Conservation (phyloP, 1,140 invertebrate species). For the Trypoxylus dichotomus region DNA sequence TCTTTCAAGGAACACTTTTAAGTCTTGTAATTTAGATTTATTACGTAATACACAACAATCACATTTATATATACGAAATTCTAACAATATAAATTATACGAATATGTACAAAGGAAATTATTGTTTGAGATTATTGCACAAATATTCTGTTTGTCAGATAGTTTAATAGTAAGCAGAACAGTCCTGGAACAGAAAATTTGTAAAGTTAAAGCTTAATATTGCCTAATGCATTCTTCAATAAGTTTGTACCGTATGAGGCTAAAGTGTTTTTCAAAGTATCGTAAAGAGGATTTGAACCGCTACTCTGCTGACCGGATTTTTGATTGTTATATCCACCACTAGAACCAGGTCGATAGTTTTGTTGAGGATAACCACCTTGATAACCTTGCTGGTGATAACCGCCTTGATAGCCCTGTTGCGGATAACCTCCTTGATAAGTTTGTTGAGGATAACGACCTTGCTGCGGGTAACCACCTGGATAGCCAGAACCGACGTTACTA, state of each 20-base stretch:
- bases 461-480: slow-evolving; percentile 22
- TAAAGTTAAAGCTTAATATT: slow-evolving; percentile 7
- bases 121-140: background rate
- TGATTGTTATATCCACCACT: background rate
- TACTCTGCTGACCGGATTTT: background rate
- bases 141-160: slow-evolving; percentile 14
- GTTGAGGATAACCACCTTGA: background rate
- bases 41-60: background rate
- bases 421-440: slow-evolving; percentile 16
- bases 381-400: background rate
- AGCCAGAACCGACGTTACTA: background rate
- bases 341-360: slow-evolving; percentile 14
- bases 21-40: background rate
- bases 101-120: background rate
- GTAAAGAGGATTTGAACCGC: slow-evolving; percentile 22
- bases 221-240: slow-evolving; percentile 25
- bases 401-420: background rate
- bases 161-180: slow-evolving; percentile 21
- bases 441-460: background rate
- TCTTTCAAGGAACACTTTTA: background rate
- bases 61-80: background rate
- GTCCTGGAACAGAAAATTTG: slow-evolving; percentile 26
- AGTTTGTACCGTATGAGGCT: slow-evolving; percentile 9
- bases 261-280: slow-evolving; percentile 25
- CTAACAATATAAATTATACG: slow-evolving; percentile 10